These are phyloP conservation scores for Trachops cirrhosus DNA, from an alignment of 2,797 vertebrate species.

Conservation along the genomic window DNA sequence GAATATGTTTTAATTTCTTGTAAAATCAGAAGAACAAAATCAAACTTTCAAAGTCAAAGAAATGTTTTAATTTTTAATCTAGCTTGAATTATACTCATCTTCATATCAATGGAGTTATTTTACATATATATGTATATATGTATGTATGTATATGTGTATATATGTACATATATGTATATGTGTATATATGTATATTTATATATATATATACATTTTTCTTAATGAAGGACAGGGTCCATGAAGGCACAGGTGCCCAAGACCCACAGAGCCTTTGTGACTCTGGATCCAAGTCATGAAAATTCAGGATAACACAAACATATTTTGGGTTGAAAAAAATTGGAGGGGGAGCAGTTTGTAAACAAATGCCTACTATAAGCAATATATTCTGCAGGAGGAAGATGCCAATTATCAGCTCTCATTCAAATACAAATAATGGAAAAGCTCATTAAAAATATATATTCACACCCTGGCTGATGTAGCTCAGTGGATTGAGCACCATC, in stretches of 20 bases:
- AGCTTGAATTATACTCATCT: not conserved
- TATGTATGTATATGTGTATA: no score
- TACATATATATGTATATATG: not conserved
- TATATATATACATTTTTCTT: not conserved
- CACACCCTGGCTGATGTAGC: not conserved
- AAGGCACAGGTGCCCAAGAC: not conserved
- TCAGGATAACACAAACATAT: not conserved
- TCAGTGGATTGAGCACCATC: not conserved
- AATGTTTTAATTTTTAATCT: slow-evolving; percentile 26
- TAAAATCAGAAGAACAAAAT: slow-evolving; percentile 18
- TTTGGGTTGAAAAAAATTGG: not conserved
- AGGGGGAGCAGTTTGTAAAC: not conserved
- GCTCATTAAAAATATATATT: not conserved
- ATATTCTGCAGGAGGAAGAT: not conserved
- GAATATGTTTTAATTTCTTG: not conserved
- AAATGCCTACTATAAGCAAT: not conserved
- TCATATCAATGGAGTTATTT: not conserved
- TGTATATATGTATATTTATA: no score
- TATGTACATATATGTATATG: not conserved
- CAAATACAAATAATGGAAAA: not conserved
- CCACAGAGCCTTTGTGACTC: not conserved
- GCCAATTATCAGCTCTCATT: not conserved
- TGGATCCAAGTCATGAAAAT: not conserved
- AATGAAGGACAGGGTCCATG: not conserved
- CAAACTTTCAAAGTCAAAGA: not conserved